Evolutionary conservation across 2,797 vertebrate genomes (phyloP).

Genomic region (Gymnothorax reevesii): DNA sequence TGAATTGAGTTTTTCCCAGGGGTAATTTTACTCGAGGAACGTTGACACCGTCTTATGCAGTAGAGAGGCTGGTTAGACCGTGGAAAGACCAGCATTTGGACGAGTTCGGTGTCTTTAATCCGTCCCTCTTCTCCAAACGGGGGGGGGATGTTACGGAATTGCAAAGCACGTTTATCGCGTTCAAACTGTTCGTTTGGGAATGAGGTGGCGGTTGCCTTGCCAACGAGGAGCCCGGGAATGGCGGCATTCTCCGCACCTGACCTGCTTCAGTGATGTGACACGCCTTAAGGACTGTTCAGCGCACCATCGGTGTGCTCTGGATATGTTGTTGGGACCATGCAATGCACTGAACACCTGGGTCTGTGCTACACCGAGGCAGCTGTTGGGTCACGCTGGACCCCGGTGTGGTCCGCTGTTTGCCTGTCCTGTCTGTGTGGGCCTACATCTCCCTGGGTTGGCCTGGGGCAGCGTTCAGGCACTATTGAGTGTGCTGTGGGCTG

Average conservation of each 20-base stretch:
- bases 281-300: no score
- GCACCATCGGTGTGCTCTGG: background rate
- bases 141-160: background rate
- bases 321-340: background rate
- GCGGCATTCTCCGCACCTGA: no score
- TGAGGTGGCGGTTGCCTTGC: background rate
- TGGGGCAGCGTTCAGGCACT: no score
- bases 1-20: no score
- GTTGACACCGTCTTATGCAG: no score
- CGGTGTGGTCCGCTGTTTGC: no score
- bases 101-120: background rate
- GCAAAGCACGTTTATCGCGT: background rate
- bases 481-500: no score
- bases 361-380: background rate
- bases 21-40: no score
- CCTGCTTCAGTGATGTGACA: no score
- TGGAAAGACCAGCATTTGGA: no score
- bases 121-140: background rate
- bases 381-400: background rate
- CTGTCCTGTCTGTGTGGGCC: background rate
- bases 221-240: background rate
- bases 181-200: slow-evolving; percentile 5
- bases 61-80: no score
- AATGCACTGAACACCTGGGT: background rate
- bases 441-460: no score